These are phyloP conservation scores for Falcunculus frontatus DNA, from an alignment of 2,113 vertebrate genomes.

Conservation along the genomic window DNA sequence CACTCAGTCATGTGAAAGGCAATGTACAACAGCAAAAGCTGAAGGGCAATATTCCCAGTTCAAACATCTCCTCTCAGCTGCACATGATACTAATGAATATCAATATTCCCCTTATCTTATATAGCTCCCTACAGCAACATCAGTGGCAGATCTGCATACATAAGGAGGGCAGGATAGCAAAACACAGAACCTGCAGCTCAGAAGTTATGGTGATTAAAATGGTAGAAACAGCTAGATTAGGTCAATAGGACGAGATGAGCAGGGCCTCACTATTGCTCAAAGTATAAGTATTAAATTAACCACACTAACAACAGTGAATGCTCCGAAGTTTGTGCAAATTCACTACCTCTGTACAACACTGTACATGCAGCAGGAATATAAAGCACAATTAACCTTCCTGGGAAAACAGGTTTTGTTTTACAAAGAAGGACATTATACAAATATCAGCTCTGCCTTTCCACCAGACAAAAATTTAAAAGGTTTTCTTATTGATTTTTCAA, in stretches of 20 bases:
- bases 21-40: neutral
- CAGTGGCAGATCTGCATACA: neutral
- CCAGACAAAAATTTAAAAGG: neutral
- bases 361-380: neutral
- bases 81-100: neutral
- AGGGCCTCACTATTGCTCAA: neutral
- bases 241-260: neutral
- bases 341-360: neutral
- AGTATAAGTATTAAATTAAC: neutral
- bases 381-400: neutral
- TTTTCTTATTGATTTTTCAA: neutral
- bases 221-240: neutral
- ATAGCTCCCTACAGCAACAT: conserved; percentile 14
- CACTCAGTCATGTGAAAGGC: neutral
- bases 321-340: neutral
- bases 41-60: conserved; percentile 10
- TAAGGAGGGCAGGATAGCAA: neutral
- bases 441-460: neutral
- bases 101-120: neutral
- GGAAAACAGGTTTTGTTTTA: neutral
- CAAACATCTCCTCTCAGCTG: neutral
- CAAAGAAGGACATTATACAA: neutral
- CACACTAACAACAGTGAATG: neutral
- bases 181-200: neutral
- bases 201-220: neutral